These are phyloP conservation scores for Diadromus collaris DNA, from an alignment of 2,888 invertebrate genomes.

Conservation along the genomic window DNA sequence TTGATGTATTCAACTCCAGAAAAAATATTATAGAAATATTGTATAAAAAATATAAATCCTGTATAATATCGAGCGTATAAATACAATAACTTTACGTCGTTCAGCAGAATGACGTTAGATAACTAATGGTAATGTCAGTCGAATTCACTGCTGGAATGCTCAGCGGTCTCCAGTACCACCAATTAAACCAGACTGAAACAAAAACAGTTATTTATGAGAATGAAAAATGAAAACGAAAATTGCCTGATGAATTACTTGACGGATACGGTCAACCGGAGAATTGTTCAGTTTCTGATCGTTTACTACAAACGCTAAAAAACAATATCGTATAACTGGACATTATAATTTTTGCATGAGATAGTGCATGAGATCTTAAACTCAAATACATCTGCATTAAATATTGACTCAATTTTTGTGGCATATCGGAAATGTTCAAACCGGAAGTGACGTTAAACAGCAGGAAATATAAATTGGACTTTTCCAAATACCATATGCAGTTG, in stretches of 20 bases:
- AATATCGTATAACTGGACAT: no score
- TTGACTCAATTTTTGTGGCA: background rate
- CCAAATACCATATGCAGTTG: slow-evolving; percentile 1
- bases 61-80: slow-evolving; percentile 17
- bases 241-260: background rate
- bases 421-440: no score
- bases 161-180: slow-evolving; percentile 91
- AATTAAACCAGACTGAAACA: slow-evolving; percentile 88
- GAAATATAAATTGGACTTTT: background rate
- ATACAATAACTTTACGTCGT: slow-evolving; percentile 63
- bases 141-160: slow-evolving; percentile 84
- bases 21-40: slow-evolving; percentile 31
- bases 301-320: no score
- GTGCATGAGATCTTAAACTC: no score
- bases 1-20: slow-evolving; percentile 4
- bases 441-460: background rate
- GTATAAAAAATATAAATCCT: slow-evolving; percentile 35
- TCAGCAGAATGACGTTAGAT: slow-evolving; percentile 88
- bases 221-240: background rate
- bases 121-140: slow-evolving; percentile 84
- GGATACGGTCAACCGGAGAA: background rate
- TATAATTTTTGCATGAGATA: no score
- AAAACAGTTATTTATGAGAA: slow-evolving; percentile 31
- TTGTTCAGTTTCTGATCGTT: no score
- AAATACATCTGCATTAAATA: no score